A percentile compares a stretch with the other conserved stretches of the same genome.
phyloP scores from a whole-genome alignment of 1,140 invertebrate genomes.

The Rhyzopertha dominica region DNA sequence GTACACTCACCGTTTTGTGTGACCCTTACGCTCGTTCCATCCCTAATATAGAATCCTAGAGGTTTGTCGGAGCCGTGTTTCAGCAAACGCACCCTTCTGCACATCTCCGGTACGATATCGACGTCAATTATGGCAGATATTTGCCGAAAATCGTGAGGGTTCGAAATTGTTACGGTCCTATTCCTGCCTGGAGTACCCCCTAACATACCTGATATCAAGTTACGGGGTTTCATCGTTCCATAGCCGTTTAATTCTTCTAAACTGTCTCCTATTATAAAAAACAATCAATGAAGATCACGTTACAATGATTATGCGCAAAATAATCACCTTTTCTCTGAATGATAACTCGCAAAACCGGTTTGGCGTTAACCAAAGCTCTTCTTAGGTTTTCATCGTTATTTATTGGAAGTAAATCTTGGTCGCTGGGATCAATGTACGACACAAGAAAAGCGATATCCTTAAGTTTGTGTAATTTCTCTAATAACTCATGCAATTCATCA shows the following conservation, averaged over 20 bases:
- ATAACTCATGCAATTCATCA: too few species aligned
- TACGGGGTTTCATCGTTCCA: conserved; percentile 64
- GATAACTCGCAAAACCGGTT: too few species aligned
- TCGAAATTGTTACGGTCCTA: conserved; percentile 82
- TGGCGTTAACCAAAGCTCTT: too few species aligned
- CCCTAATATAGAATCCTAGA: conserved; percentile 97
- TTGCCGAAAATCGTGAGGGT: conserved; percentile 93
- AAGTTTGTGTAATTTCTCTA: too few species aligned
- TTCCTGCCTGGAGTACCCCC: conserved; percentile 73
- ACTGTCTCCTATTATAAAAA: too few species aligned
- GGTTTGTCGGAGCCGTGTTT: conserved; percentile 96
- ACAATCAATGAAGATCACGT: too few species aligned
- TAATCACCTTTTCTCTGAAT: too few species aligned
- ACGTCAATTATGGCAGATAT: conserved; percentile 98
- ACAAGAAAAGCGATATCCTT: too few species aligned
- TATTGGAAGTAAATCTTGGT: conserved; percentile 94
- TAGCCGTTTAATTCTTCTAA: conserved; percentile 75
- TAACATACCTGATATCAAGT: conserved; percentile 74
- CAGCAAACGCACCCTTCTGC: conserved; percentile 85
- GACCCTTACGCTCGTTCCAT: conserved; percentile 80
- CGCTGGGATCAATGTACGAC: too few species aligned
- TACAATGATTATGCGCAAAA: too few species aligned
- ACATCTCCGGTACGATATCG: conserved; percentile 94
- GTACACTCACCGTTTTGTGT: too few species aligned
- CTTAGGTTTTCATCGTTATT: conserved; percentile 99